These are phyloP conservation scores for Loris lydekkerianus DNA, from an alignment of 2,797 vertebrate genomes.

Conservation along the genomic window DNA sequence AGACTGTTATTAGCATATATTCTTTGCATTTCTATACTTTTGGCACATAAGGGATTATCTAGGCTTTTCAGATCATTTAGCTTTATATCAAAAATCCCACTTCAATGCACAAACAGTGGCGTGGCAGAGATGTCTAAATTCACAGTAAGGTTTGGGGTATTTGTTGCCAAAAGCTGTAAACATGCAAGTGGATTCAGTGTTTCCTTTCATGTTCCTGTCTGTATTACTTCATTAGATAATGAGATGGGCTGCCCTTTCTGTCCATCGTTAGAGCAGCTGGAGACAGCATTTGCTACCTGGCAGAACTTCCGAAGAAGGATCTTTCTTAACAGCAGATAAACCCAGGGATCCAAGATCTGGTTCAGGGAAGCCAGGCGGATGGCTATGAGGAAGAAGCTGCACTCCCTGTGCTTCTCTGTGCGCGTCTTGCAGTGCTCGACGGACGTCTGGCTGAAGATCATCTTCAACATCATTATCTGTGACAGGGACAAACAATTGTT, in stretches of 20 bases:
- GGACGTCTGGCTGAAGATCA: conserved; percentile 92
- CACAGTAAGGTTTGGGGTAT: conserved; percentile 70
- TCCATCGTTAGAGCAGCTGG: conserved; percentile 91
- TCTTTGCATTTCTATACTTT: conserved; percentile 64
- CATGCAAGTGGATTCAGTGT: background rate
- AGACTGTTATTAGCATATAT: conserved; percentile 56
- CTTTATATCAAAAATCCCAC: conserved; percentile 41
- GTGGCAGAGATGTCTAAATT: conserved; percentile 56
- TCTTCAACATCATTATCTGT: conserved; percentile 95
- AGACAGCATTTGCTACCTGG: conserved; percentile 94
- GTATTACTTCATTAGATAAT: conserved; percentile 84
- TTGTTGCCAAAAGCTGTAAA: conserved; percentile 33
- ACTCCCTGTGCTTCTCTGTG: conserved; percentile 89
- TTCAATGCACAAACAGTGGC: conserved; percentile 3
- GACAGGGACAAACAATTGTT: conserved; percentile 72
- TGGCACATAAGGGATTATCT: conserved; percentile 70
- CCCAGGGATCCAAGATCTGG: conserved; percentile 99
- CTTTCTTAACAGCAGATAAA: conserved; percentile 96
- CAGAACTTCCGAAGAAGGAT: conserved; percentile 96
- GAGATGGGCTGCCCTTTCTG: conserved; percentile 88
- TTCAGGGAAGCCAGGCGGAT: conserved; percentile 98
- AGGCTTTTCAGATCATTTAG: conserved; percentile 51
- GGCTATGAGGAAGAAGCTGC: conserved; percentile 93
- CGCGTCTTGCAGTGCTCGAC: conserved; percentile 91
- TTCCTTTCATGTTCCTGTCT: conserved; percentile 81